phyloP scores from a whole-genome alignment of 1,140 invertebrate genomes.

The Neodiprion lecontei region DNA sequence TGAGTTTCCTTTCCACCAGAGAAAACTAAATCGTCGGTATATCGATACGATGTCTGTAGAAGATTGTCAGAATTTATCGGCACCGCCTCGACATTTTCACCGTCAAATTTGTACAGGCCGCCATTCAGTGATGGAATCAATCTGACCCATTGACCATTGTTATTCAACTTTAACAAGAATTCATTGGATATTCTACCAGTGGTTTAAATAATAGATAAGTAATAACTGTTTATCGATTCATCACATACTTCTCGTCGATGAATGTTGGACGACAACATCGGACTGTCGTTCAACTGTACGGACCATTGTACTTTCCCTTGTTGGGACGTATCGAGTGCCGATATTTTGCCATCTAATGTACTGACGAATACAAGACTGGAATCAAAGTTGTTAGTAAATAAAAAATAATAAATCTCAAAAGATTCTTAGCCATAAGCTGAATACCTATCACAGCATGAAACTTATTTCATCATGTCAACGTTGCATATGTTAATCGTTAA shows the following conservation, averaged over 20 bases:
- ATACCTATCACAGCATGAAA: too few relatives aligned
- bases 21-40: slow-evolving; percentile 86
- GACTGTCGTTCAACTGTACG: slow-evolving; percentile 73
- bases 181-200: not conserved
- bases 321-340: slow-evolving; percentile 74
- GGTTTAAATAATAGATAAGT: not conserved
- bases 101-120: slow-evolving; percentile 89
- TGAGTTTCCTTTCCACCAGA: slow-evolving; percentile 78
- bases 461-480: too few relatives aligned
- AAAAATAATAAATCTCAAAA: slow-evolving; percentile 19
- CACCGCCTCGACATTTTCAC: slow-evolving; percentile 83
- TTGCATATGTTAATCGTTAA: too few relatives aligned
- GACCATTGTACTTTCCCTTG: slow-evolving; percentile 78
- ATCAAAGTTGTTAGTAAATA: slow-evolving; percentile 29
- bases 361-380: slow-evolving; percentile 81
- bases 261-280: slow-evolving; percentile 84
- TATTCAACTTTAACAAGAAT: slow-evolving; percentile 71
- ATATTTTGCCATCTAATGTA: slow-evolving; percentile 85
- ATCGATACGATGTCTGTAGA: slow-evolving; percentile 82
- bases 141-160: slow-evolving; percentile 84
- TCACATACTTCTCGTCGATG: slow-evolving; percentile 77
- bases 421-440: too few relatives aligned
- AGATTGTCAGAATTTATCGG: slow-evolving; percentile 86
- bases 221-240: not conserved
- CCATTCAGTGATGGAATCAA: slow-evolving; percentile 92